These are phyloP conservation scores for Meteorus sp. DNA, from an alignment of 1,140 invertebrate species.

Conservation along the genomic window DNA sequence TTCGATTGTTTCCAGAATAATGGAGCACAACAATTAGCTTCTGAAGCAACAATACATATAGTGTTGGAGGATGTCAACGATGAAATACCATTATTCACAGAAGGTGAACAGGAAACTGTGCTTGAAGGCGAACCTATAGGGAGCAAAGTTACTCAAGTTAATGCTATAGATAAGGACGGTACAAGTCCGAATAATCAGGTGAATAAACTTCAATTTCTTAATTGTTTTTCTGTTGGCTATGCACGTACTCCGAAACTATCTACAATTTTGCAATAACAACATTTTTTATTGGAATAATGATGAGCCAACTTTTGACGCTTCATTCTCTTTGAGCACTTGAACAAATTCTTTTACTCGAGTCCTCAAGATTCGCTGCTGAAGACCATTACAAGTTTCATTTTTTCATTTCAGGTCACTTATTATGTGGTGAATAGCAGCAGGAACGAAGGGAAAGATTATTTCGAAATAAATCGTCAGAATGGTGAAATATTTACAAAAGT, in stretches of 20 bases:
- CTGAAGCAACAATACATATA: constrained; percentile 91
- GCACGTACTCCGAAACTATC: too few species aligned
- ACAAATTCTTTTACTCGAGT: too few species aligned
- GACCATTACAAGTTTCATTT: constrained; percentile 3
- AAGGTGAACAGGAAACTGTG: constrained; percentile 92
- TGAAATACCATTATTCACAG: constrained; percentile 93
- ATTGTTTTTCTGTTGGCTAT: too few species aligned
- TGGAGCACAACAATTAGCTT: constrained; percentile 90
- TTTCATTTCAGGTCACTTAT: constrained; percentile 74
- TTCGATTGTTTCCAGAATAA: constrained; percentile 73
- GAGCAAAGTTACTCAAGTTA: constrained; percentile 93
- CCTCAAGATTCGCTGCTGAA: too few species aligned
- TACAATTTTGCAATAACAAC: too few species aligned
- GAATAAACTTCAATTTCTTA: constrained; percentile 35
- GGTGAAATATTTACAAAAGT: constrained; percentile 93
- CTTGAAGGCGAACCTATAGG: constrained; percentile 91
- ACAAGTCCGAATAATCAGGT: constrained; percentile 93
- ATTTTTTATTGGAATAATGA: too few species aligned
- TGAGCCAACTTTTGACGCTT: too few species aligned
- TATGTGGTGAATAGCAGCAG: constrained; percentile 86
- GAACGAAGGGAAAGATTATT: constrained; percentile 92
- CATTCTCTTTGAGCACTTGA: too few species aligned
- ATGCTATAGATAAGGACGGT: constrained; percentile 95
- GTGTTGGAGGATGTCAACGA: constrained; percentile 95
- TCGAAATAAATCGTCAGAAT: constrained; percentile 90